Evolutionary conservation across 2,797 vertebrate species (phyloP), one percentile per base, ranked within the genome.

Genomic region (Saxicola maurus): DNA sequence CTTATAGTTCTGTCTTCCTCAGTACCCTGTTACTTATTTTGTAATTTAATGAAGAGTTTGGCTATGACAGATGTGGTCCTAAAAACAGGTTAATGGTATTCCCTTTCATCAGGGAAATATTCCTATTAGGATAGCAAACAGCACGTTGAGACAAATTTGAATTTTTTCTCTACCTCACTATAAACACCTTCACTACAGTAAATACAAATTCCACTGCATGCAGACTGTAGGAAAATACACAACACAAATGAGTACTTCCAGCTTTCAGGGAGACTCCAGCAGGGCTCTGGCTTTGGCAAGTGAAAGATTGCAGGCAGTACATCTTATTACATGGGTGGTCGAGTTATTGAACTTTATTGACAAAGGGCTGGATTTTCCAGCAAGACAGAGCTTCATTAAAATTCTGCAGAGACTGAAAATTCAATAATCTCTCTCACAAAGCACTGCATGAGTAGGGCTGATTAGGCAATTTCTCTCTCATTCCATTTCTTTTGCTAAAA

Each of bases 261-360:
- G 92, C 86, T 95, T 93, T 90, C 79, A 79, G 82, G 57, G 55
- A 93, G 85, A 90, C 91, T 95, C 82, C 86, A 92, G 87, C 77
- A 87, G 46, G 62, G 77, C 64, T 94, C 61, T 89, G 79, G 90
- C 76, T 94, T 96, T 88, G 95, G 95, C 93, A 96, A 96, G 93
- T 96, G 94, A 97, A 97, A 96, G 95, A 98, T 98, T 98, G 97
- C 94, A 97, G 95, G 96, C 96, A 96, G 95, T 97, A 96, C 97
- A 98, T 98, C 96, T 98, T 98, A 98, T 98, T 98, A 98, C 97
- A 98, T 96, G 98, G 98, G 97, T 98, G 97, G 96, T 97, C 97
- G 75, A 96, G 95, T 98, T 98, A 98, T 98, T 98, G 98, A 98
- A 97, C 97, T 95, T 90, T 97, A 97, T 98, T 97, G 98, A 98